Evolutionary conservation across 2,797 vertebrate genomes (phyloP).

Genomic region (Microtus obscurus): DNA sequence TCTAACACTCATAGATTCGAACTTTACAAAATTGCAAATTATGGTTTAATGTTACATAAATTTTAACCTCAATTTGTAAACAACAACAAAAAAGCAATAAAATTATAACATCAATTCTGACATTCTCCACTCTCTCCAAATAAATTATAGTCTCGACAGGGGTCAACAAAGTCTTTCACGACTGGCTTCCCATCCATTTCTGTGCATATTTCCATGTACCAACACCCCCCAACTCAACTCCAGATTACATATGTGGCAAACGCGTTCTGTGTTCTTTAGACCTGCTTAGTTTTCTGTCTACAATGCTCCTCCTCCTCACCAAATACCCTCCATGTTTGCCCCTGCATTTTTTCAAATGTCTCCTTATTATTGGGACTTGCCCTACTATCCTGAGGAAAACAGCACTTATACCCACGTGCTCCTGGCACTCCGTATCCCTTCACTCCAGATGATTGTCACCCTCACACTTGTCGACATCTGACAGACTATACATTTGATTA

Average conservation of each 20-base stretch:
- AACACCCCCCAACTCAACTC: neutral
- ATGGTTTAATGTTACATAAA: neutral
- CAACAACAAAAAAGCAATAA: neutral
- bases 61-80: conserved; percentile 37
- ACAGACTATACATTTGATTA: conserved; percentile 38
- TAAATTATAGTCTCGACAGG: conserved; percentile 25
- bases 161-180: neutral
- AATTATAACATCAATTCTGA: neutral
- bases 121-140: neutral
- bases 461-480: neutral
- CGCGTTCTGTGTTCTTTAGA: neutral
- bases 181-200: neutral
- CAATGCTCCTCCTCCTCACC: neutral
- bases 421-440: neutral
- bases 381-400: conserved; percentile 44
- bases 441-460: conserved; percentile 43
- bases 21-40: conserved; percentile 29
- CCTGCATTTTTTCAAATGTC: conserved; percentile 47
- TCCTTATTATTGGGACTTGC: conserved; percentile 25
- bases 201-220: neutral
- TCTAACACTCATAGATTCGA: conserved; percentile 4
- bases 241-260: conserved; percentile 26
- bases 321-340: neutral
- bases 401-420: neutral
- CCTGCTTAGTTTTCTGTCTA: conserved; percentile 4